These are phyloP conservation scores for Dipus sagitta DNA, from an alignment of 2,797 vertebrate genomes.

Conservation along the genomic window DNA sequence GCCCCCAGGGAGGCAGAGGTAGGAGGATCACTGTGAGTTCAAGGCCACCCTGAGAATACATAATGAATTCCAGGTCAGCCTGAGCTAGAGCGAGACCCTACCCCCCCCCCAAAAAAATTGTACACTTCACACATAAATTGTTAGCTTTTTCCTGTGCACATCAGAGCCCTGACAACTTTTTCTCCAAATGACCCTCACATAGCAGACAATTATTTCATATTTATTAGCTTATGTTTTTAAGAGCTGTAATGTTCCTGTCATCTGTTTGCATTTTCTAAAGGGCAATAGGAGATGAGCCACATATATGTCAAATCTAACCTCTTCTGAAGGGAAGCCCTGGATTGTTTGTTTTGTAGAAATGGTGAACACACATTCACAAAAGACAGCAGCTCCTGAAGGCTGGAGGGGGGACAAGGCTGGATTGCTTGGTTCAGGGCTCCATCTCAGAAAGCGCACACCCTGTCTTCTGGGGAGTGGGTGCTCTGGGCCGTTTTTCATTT, in stretches of 20 bases:
- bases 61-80: too few relatives aligned
- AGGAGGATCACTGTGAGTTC: background rate
- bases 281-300: conserved; percentile 59
- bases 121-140: background rate
- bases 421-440: background rate
- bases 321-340: conserved; percentile 45
- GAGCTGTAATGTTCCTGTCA: conserved; percentile 9
- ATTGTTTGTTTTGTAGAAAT: conserved; percentile 62
- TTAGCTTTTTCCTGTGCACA: background rate
- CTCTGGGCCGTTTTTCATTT: background rate
- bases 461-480: conserved; percentile 4
- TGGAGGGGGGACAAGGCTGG: background rate
- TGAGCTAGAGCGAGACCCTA: too few relatives aligned
- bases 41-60: background rate
- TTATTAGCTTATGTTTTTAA: conserved; percentile 24
- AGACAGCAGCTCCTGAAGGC: background rate
- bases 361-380: background rate
- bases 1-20: background rate
- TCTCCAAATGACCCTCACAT: background rate
- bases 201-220: background rate
- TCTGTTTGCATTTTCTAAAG: conserved; percentile 71
- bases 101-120: background rate
- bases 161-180: background rate
- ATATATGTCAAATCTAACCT: conserved; percentile 14
- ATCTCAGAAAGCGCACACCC: background rate